Conservation (phyloP, 2,888 invertebrate genomes). For the Electrophaes corylata region DNA sequence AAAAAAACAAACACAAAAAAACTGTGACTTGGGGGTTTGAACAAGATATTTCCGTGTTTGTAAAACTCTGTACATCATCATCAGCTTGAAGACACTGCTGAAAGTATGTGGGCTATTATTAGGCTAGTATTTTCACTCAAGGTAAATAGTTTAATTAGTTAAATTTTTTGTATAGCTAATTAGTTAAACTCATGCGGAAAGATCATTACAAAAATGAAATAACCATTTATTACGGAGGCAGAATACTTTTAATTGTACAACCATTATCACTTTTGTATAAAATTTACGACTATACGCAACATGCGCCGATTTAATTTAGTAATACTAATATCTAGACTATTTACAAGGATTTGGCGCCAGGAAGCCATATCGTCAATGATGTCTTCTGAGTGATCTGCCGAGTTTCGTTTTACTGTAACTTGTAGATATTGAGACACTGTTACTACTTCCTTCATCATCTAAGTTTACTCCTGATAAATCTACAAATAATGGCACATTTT, state of each 20-base stretch:
- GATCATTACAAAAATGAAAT: no score
- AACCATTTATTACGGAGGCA: constrained; percentile 58
- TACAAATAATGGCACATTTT: constrained; percentile 82
- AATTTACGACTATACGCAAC: constrained; percentile 74
- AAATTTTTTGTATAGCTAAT: no score
- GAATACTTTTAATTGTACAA: constrained; percentile 79
- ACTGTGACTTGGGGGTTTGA: no score
- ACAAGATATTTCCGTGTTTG: no score
- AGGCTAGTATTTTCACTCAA: no score
- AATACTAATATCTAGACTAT: constrained; percentile 78
- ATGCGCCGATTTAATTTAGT: constrained; percentile 79
- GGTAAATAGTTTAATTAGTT: no score
- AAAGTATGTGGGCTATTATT: no score
- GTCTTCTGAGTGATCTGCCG: constrained; percentile 75
- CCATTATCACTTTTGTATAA: constrained; percentile 77
- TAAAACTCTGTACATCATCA: no score
- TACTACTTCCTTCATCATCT: constrained; percentile 65
- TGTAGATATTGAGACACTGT: constrained; percentile 77
- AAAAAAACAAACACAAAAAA: no score
- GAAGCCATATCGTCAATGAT: constrained; percentile 62
- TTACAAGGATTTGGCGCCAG: constrained; percentile 68
- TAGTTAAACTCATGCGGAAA: no score
- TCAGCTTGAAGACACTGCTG: no score
- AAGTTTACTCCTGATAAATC: constrained; percentile 75
- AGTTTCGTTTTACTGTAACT: constrained; percentile 82